These are phyloP conservation scores for Pavo muticus DNA, from an alignment of 2,113 vertebrate genomes.

Conservation along the genomic window DNA sequence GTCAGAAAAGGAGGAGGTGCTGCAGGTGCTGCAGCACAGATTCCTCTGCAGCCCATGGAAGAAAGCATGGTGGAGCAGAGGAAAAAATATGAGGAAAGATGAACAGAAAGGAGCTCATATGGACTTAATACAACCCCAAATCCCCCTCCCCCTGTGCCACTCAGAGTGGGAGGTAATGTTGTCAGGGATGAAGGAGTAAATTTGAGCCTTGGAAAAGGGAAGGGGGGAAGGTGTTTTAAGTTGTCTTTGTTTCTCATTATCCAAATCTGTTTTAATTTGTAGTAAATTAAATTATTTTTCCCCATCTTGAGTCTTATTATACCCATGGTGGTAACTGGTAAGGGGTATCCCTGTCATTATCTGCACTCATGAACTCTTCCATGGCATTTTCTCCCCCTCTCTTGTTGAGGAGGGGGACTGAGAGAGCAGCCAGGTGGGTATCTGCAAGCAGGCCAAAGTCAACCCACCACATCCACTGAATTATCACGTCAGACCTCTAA, in stretches of 20 bases:
- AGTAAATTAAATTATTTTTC: not conserved
- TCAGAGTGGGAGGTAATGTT: not conserved
- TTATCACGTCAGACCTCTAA: not conserved
- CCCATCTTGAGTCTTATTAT: not conserved
- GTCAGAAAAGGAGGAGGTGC: not conserved
- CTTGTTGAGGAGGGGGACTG: not conserved
- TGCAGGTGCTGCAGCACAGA: not conserved
- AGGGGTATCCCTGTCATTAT: not conserved
- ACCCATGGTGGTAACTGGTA: not conserved
- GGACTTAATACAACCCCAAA: not conserved
- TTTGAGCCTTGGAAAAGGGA: not conserved
- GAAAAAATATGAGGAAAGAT: not conserved
- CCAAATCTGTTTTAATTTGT: not conserved
- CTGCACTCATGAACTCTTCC: not conserved
- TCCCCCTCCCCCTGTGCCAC: accelerated
- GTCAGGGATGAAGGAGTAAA: not conserved
- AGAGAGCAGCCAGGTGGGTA: accelerated
- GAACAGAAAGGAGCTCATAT: not conserved
- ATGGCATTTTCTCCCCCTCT: not conserved
- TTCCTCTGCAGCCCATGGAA: not conserved
- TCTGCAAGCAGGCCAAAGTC: not conserved
- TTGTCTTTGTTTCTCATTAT: not conserved
- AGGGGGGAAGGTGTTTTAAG: not conserved
- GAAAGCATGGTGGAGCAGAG: not conserved
- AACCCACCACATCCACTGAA: not conserved